Evolutionary conservation across 2,113 vertebrate genomes (phyloP), one percentile per base, ranked within the genome.

Genomic region (Entomyzon cyanotis): DNA sequence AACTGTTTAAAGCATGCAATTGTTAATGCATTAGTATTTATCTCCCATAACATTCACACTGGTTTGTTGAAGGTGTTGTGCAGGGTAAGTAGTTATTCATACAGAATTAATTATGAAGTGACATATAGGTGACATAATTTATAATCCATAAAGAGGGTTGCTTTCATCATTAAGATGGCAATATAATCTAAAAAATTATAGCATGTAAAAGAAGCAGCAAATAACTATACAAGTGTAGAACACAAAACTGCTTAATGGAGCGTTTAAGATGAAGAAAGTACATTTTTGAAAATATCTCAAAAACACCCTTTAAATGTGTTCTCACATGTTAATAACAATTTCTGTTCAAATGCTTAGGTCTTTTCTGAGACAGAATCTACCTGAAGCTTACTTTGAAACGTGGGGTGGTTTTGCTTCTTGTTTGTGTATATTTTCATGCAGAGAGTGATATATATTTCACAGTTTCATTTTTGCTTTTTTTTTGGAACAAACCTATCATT

Each of bases 361-460:
- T 50, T 82, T 84, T 59, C 31, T 56, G 27, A 78, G 15, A n/a
- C 0, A 42, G 15, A 80, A 3, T 58, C 60, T 63, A 4, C 15
- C 19, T 71, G 24, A 63, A 93, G 3, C 4, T 88, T 79, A 35
- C 9, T 60, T 59, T 49, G 27, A 60, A 52, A 33, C 28, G 4
- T 13, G 7, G 3, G 0, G 0, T 0, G 41, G 44, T 56, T 85
- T 80, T 28, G 3, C 12, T 25, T 47, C 14, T 59, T 60, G 10
- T 1, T 52, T 73, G n/a, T 35, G 10, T 39, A 12, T 4, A 52
- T 75, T 79, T 67, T 84, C 33, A 24, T 24, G 20, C 47, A 18
- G 63, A 74, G 9, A 65, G 13, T 7, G 3, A 1, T 58, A 58
- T 30, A 55, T 55, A 71, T 82, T 71, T 71, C 0, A 1, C 4